Base-by-base conservation (phyloP, 2,113 vertebrate genomes). In the Elanus axillaris region DNA sequence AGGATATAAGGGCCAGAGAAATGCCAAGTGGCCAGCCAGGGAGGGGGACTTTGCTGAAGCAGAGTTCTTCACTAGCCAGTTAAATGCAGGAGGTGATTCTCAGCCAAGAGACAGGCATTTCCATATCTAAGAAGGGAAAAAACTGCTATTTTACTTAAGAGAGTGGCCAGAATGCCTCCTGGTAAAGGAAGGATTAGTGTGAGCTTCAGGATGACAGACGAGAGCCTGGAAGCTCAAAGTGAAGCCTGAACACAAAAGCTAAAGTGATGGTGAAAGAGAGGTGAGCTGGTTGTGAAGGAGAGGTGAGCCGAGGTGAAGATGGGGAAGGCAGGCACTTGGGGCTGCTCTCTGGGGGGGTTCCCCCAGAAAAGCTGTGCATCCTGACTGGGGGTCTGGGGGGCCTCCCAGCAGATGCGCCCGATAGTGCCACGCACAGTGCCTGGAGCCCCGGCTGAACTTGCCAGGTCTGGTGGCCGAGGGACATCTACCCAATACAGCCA, bases 361-460 rank as follows among this genome's bases (percentile, higher is more conserved):
- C 25, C 23, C 16, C 10, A 36, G 27, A 64, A 63, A 73, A 83
- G 18, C 4, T 86, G 4, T 72, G 48, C 4, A 34, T 8, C 14
- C 29, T 2, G 2, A 56, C 11, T 1, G 2, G 80, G 38, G 42
- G 29, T 22, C 15, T 45, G 4, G 0, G 15, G 8, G 9, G 1
- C 17, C 16, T 81, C 17, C 27, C 50, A 89, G 38, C 36, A 68
- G 32, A 43, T 22, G 34, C 10, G 71, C 43, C 15, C 18, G 4
- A 29, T 0, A 16, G 31, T 36, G 55, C 31, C 23, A 38, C 1
- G 2, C 53, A 21, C 2, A 4, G 1, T 2, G 3, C 10, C 50
- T 74, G 59, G 31, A 86, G 32, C n/a, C 60, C 25, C 12, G 14
- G 6, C 17, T 48, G 38, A 81, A n/a, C 25, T 29, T 77, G 32